phyloP scores from a whole-genome alignment of 2,797 vertebrate species.

The Poecilia velifera region DNA sequence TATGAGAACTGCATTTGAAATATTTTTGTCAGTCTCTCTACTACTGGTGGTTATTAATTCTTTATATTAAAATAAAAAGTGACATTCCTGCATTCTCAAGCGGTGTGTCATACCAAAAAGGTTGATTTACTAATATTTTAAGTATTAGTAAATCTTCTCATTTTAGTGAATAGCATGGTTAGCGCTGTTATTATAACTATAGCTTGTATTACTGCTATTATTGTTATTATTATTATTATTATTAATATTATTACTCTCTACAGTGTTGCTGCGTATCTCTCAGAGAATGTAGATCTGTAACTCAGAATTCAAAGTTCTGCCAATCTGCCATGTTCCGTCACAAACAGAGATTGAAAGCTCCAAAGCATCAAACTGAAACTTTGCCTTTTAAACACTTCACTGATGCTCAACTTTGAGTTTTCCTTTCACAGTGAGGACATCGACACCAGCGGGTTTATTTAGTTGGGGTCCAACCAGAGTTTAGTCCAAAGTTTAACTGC shows the following conservation, averaged over 20 bases:
- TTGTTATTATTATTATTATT: neutral
- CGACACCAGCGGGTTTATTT: neutral
- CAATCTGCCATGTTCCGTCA: neutral
- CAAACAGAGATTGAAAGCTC: neutral
- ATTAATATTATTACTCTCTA: neutral
- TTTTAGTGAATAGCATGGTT: neutral
- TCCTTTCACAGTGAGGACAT: neutral
- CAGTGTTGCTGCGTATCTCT: neutral
- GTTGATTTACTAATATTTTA: neutral
- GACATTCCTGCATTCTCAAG: neutral
- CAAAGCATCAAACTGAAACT: neutral
- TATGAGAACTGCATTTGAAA: neutral
- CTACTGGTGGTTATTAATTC: neutral
- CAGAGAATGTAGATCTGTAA: neutral
- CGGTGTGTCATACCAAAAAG: neutral
- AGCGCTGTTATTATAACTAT: neutral
- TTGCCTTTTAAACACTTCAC: neutral
- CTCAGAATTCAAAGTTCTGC: neutral
- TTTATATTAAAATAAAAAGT: neutral
- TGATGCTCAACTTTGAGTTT: neutral
- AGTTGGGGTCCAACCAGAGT: no score
- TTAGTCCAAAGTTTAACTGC: no score
- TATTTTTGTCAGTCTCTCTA: neutral
- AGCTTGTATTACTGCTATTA: neutral
- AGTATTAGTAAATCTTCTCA: neutral